These are phyloP conservation scores for Ostrea edulis DNA, from an alignment of 1,140 invertebrate species.

Conservation along the genomic window DNA sequence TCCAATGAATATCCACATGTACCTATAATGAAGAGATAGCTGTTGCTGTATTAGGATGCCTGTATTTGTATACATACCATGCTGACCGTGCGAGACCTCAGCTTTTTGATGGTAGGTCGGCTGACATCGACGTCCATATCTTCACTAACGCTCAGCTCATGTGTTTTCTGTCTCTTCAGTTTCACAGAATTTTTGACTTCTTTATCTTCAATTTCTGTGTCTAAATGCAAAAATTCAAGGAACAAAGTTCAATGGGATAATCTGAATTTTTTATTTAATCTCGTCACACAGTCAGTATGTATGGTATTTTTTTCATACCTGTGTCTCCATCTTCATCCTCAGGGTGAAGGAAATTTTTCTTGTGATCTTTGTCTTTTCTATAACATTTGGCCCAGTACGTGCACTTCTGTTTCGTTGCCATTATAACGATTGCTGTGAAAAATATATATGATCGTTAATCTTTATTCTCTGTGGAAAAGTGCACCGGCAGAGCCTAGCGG, in stretches of 20 bases:
- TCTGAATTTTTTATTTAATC: no score
- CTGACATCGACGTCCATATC: slow-evolving; percentile 48
- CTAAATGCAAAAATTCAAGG: not conserved
- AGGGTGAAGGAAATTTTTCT: slow-evolving; percentile 66
- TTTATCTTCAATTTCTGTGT: slow-evolving; percentile 28
- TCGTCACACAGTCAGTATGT: not conserved
- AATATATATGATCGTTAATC: not conserved
- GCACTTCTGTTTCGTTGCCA: slow-evolving; percentile 65
- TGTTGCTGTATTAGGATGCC: no score
- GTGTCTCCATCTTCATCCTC: slow-evolving; percentile 47
- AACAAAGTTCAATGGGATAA: no score
- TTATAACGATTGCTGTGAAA: not conserved
- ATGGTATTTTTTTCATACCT: not conserved
- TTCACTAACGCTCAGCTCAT: slow-evolving; percentile 59
- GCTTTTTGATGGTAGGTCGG: slow-evolving; percentile 41
- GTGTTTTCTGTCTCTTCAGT: slow-evolving; percentile 58
- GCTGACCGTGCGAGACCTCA: slow-evolving; percentile 43
- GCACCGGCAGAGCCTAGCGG: no score
- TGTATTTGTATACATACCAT: slow-evolving; percentile 10
- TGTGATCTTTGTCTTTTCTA: slow-evolving; percentile 67
- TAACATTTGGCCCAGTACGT: slow-evolving; percentile 75
- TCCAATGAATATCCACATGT: no score
- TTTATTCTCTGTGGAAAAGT: no score
- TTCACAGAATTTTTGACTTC: slow-evolving; percentile 24
- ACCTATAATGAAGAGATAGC: no score